Conservation (phyloP, 2,113 vertebrate species). For the Lethenteron camtschaticum region DNA sequence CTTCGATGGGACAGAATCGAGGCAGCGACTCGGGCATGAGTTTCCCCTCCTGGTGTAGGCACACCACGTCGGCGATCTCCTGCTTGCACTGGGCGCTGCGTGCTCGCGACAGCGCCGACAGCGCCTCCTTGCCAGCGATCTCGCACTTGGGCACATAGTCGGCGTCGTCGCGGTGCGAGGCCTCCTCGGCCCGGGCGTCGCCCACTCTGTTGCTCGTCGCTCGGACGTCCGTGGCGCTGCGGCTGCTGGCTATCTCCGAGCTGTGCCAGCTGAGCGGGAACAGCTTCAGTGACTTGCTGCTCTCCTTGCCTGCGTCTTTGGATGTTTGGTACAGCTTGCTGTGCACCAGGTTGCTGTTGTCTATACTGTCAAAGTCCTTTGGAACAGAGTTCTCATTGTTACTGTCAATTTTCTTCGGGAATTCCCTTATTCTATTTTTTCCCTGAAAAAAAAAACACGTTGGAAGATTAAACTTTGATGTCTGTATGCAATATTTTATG, state of each 20-base stretch:
- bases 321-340: neutral
- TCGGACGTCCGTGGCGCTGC: conserved; percentile 17
- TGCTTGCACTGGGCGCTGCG: conserved; percentile 65
- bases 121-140: conserved; percentile 76
- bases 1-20: conserved; percentile 66
- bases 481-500: neutral
- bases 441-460: neutral
- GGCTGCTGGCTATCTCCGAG: conserved; percentile 10
- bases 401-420: conserved; percentile 54
- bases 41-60: conserved; percentile 56
- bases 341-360: conserved; percentile 72
- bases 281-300: too few relatives aligned
- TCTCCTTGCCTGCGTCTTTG: too few relatives aligned
- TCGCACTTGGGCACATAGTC: conserved; percentile 61
- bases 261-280: too few relatives aligned
- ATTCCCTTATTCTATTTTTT: conserved; percentile 11
- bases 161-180: conserved; percentile 29
- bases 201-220: conserved; percentile 17
- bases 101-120: conserved; percentile 62
- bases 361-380: conserved; percentile 90
- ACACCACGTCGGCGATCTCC: conserved; percentile 64
- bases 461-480: neutral
- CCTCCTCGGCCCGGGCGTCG: conserved; percentile 15
- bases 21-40: conserved; percentile 82
- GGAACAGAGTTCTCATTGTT: conserved; percentile 97